A percentile compares a stretch with the other conserved stretches of the same genome.
Conservation (phyloP, 1,140 invertebrate genomes). For the Mizuhopecten yessoensis region DNA sequence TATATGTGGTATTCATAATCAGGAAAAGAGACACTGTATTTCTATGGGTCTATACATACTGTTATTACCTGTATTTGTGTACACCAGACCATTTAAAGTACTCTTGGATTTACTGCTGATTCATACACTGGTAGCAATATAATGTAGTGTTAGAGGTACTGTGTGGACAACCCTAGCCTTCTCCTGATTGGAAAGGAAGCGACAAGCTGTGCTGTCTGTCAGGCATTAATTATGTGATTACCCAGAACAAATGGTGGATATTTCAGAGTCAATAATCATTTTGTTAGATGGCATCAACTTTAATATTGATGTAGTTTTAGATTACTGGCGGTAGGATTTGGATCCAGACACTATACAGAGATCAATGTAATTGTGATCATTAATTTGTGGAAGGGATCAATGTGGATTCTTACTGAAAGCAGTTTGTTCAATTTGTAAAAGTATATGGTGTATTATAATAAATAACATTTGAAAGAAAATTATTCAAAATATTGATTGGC, state of each 20-base stretch:
- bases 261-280: not conserved
- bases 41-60: not conserved
- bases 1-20: too few relatives aligned
- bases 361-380: not conserved
- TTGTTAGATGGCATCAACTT: not conserved
- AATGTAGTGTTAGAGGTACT: not conserved
- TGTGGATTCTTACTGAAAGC: not conserved
- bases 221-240: not conserved
- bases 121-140: not conserved
- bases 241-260: not conserved
- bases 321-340: not conserved
- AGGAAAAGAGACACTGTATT: too few relatives aligned
- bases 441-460: too few relatives aligned
- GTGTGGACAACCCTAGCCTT: not conserved
- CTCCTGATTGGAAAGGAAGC: not conserved
- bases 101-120: not conserved
- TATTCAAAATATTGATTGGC: too few relatives aligned
- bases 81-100: not conserved
- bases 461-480: too few relatives aligned
- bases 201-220: not conserved
- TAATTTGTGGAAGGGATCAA: not conserved
- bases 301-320: constrained; percentile 16
- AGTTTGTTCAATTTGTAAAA: too few relatives aligned
- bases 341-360: not conserved
- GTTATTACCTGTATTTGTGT: constrained; percentile 10